phyloP scores from a whole-genome alignment of 2,797 vertebrate genomes.

The Gadopsis marmoratus region DNA sequence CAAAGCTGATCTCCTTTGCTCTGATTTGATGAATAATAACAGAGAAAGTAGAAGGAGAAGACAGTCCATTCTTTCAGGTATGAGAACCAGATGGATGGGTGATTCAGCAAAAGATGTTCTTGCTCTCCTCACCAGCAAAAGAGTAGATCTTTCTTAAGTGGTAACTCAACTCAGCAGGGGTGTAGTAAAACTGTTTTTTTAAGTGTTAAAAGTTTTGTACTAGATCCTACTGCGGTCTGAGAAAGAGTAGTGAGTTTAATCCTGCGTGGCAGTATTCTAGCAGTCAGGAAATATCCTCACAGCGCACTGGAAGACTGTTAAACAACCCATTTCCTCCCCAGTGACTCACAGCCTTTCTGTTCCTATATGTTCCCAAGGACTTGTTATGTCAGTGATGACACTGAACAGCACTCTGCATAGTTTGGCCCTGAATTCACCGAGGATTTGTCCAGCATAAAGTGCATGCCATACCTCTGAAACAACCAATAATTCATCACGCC shows the following conservation, averaged over 20 bases:
- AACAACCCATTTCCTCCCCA: conserved; percentile 77
- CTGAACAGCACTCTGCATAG: conserved; percentile 58
- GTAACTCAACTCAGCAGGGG: neutral
- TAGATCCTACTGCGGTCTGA: conserved; percentile 4
- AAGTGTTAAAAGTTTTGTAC: neutral
- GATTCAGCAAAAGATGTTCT: neutral
- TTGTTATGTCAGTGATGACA: conserved; percentile 66
- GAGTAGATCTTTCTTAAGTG: neutral
- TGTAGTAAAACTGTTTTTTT: neutral
- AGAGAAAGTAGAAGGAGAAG: neutral
- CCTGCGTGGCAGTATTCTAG: conserved; percentile 40
- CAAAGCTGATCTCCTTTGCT: conserved; percentile 8
- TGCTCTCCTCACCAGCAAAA: neutral
- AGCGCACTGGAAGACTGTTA: conserved; percentile 63
- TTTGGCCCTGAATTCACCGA: conserved; percentile 25
- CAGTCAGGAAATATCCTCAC: conserved; percentile 69
- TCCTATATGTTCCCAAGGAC: conserved; percentile 64
- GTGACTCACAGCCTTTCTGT: conserved; percentile 63
- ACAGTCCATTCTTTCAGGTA: neutral
- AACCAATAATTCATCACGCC: conserved; percentile 18
- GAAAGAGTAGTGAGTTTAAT: conserved; percentile 32
- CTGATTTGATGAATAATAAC: neutral
- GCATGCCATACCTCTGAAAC: conserved; percentile 44
- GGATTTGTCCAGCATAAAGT: conserved; percentile 21
- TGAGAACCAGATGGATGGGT: neutral